Evolutionary conservation across 2,113 vertebrate genomes (phyloP), one percentile per base, ranked within the genome.

Genomic region (Leptobrachium leishanense): DNA sequence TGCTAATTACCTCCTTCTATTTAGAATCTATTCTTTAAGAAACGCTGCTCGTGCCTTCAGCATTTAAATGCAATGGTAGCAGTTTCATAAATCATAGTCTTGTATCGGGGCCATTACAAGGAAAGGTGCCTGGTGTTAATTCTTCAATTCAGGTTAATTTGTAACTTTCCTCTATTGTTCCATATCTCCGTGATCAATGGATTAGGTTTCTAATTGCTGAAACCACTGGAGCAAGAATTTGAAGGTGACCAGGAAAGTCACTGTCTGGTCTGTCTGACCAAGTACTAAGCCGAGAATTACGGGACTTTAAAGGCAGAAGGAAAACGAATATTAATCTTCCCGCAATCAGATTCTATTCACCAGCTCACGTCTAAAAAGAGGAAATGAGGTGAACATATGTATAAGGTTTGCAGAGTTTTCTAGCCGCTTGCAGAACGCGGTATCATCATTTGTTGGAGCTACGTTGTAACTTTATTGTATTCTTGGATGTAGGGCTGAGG

Each of bases 161-260:
- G 44, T 64, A 71, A 5, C 20, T 71, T 59, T 63, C 54, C 5
- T 70, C 13, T 77, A 62, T 68, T 77, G 11, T 41, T 62, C 68
- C 68, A 2, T 65, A 78, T 78, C 68, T 41, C 15, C 43, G 31
- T 64, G 76, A 78, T 78, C 76, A 72, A 71, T 78, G 54, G 68
- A 72, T 72, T 53, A 53, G 13, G 44, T 62, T 44, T 64, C 57
- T 78, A 78, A 78, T 78, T 78, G 76, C 68, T 64, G 43, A 72
- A 71, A 71, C 31, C 54, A 72, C 68, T 65, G 68, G 55, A 64
- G 68, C 76, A 69, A 10, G 13, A 72, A 78, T 53, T 31, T 78
- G 68, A 78, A 78, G 76, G 76, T 78, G 68, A 78, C 40, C 53
- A 39, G 43, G 9, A 59, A 69, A 77, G 75, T 77, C 75, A 69